These are phyloP conservation scores for Daptonema setosum DNA, from an alignment of 2,888 invertebrate species.

Conservation along the genomic window DNA sequence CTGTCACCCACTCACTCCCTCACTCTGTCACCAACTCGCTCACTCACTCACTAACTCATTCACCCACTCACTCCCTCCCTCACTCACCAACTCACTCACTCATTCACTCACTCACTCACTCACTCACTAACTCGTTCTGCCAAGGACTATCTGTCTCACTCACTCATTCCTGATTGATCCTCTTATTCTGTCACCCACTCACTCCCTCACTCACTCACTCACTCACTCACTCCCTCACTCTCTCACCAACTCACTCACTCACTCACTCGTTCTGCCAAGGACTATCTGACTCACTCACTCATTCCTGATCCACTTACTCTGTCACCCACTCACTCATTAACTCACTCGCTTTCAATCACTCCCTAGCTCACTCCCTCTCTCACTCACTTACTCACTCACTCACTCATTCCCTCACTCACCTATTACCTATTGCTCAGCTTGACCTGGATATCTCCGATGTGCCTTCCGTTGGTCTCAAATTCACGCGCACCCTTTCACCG, in stretches of 20 bases:
- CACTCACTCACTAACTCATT: neutral
- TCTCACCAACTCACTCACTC: neutral
- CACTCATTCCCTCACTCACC: neutral
- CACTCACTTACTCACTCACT: neutral
- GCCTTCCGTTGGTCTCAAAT: neutral
- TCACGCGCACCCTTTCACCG: neutral
- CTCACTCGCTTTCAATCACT: too few species aligned
- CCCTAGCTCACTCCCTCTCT: neutral
- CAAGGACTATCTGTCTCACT: too few species aligned
- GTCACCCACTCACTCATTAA: neutral
- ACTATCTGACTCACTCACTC: too few species aligned
- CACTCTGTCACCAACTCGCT: neutral
- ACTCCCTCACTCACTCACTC: neutral
- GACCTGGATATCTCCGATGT: too few species aligned
- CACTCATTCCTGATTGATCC: too few species aligned
- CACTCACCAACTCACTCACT: neutral
- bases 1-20: neutral
- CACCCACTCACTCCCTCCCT: neutral
- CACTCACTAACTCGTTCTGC: too few species aligned
- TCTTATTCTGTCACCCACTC: too few species aligned
- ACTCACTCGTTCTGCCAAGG: neutral
- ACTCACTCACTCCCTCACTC: neutral
- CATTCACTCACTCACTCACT: neutral
- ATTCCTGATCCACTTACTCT: neutral
- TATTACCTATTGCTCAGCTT: too few species aligned